Base-by-base conservation (phyloP, 1,140 invertebrate species). In the Berghia stephanieae region DNA sequence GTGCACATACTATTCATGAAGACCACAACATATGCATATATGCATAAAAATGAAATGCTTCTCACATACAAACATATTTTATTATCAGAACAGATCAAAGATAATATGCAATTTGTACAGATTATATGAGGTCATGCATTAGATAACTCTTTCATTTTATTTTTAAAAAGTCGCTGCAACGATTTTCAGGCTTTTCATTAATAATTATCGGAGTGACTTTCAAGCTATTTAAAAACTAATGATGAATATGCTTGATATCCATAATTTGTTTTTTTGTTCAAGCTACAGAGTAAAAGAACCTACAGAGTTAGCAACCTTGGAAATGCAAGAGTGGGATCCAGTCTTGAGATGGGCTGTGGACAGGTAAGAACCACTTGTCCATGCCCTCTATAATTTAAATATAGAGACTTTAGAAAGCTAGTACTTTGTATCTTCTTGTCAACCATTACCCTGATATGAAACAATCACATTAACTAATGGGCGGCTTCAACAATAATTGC, bases 301-400 rank as follows among this genome's bases (percentile, higher is more conserved):
- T 55, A 74, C 83, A 27, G 84, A 87, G 80, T 90, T 98, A 43
- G 92, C 92, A 79, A 91, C 92, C 63, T 83, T 96, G 69, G 96
- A 98, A 91, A 85, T 90, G 72, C 87, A 93, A 84, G 93, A 95
- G 86, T 99, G 97, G 97, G 93, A 94, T 86, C 96, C 96, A 31
- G 85, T 98, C 4, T 91, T 98, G 79, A 91, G 94, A 49, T 98
- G 96, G 96, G 95, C 96, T 87, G 93, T 85, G 78, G 66, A 89
- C 31, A 88, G 95, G 88, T 90, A 77, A 46, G 42, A n/a, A 27
- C 27, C 38, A 4, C 3, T 43, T 71, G 16, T 6, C n/a, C 18
- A 18, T 46, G 36, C 6, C 46, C 13, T 67, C 24, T 34, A 43
- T 67, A 24, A 21, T 67, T 3, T 67, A 16, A 60, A 5, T 75